A percentile compares a stretch with the other conserved stretches of the same genome.
Conservation (phyloP, 92 coral and sea anemone species). For the Umimayanthus kanabou region DNA sequence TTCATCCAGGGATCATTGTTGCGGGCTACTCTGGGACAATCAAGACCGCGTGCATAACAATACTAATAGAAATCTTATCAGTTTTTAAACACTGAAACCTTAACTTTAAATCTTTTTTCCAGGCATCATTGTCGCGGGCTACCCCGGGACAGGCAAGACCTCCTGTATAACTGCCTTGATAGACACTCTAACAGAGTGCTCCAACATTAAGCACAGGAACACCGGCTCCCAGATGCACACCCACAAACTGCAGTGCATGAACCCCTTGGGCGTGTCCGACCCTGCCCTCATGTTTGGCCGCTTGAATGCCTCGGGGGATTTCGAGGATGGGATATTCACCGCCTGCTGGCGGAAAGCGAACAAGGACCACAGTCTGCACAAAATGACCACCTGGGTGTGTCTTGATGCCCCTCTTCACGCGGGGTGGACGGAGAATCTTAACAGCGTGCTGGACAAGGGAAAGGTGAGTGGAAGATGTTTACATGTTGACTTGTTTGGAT, state of each 20-base stretch:
- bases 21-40: constrained; percentile 94
- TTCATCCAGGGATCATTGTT: constrained; percentile 76
- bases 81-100: neutral
- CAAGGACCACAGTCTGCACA: constrained; percentile 94
- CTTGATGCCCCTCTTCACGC: constrained; percentile 94
- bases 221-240: constrained; percentile 93
- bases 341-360: constrained; percentile 96
- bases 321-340: constrained; percentile 93
- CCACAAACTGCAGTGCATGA: constrained; percentile 87
- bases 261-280: constrained; percentile 93
- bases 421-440: constrained; percentile 96
- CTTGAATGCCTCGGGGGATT: constrained; percentile 79
- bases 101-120: neutral
- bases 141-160: constrained; percentile 92
- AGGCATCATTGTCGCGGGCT: constrained; percentile 95
- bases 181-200: constrained; percentile 88
- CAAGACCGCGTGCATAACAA: constrained; percentile 60
- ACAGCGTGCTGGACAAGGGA: constrained; percentile 92
- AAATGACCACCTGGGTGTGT: constrained; percentile 97
- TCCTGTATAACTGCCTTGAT: constrained; percentile 91
- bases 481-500: neutral
- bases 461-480: constrained; percentile 49
- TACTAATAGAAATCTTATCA: constrained; percentile 81
- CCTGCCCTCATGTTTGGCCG: constrained; percentile 94
- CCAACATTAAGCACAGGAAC: constrained; percentile 89